Evolutionary conservation across 2,888 invertebrate genomes (phyloP).

Genomic region (Oeneis ivallda): DNA sequence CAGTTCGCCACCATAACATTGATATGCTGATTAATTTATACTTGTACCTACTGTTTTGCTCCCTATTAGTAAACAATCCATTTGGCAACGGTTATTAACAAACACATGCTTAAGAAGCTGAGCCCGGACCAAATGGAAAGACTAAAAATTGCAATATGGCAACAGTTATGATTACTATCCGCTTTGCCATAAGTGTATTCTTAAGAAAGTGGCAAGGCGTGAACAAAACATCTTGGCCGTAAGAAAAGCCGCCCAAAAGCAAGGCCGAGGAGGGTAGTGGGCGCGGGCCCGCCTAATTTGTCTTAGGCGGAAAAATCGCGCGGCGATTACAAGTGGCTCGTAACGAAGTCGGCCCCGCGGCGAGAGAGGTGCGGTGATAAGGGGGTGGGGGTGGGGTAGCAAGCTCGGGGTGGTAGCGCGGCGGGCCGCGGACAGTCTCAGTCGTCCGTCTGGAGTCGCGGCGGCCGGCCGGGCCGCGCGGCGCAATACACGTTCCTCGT

Average conservation of each 20-base stretch:
- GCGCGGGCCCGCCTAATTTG: conserved; percentile 77
- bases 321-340: conserved; percentile 81
- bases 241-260: conserved; percentile 71
- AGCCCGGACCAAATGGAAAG: background rate
- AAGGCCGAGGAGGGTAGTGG: conserved; percentile 57
- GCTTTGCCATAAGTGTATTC: background rate
- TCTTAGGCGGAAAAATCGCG: conserved; percentile 82
- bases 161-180: background rate
- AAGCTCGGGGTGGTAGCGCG: conserved; percentile 52
- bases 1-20: conserved; percentile 69
- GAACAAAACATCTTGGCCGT: conserved; percentile 57
- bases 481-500: conserved; percentile 81
- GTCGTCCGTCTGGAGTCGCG: conserved; percentile 82
- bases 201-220: conserved; percentile 52
- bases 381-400: conserved; percentile 47
- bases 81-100: background rate
- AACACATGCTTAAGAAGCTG: background rate
- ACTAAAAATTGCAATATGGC: background rate
- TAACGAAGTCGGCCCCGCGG: conserved; percentile 75
- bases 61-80: conserved; percentile 16
- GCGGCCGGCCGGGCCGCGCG: conserved; percentile 81
- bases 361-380: conserved; percentile 46
- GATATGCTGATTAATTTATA: conserved; percentile 58
- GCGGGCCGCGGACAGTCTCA: conserved; percentile 68
- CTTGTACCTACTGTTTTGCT: conserved; percentile 30